Base-by-base conservation (phyloP, 2,888 invertebrate genomes). In the Scaptomyza flava region DNA sequence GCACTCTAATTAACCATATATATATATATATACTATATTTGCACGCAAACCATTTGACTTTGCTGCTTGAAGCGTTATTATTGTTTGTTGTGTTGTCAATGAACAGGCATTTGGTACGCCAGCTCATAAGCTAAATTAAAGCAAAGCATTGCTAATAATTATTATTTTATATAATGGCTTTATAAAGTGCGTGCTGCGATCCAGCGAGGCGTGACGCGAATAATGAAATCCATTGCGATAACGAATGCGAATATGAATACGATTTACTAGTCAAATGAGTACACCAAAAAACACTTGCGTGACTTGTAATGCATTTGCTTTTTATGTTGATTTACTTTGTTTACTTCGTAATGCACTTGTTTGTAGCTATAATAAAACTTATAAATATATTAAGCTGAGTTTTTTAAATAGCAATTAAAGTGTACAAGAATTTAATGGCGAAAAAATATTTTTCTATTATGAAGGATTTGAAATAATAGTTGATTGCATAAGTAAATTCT, bases 151-250 rank as follows among this genome's bases (percentile, higher is more conserved):
- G 67, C 73, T 70, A 77, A 85, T 79, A 81, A 77, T 77, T 68
- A 68, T 66, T 64, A 63, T 47, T 59, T 79, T 77, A 79, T 83
- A 79, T 83, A 86, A 86, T 86, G 77, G 60, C 66, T 85, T 67
- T 60, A 81, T 81, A 83, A 79, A 85, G 79, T 84, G 82, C 82
- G 83, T 84, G 83, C 64, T 85, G 68, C 68, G 66, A 64, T 74
- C 65, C 64, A 75, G 59, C 72, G 79, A 70, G 72, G 75, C 81
- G 81, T 80, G 65, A 78, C 71, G 54, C 63, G 81, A 77, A 84
- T 81, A 84, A 80, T 74, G 57, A 77, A 69, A 68, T 63, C 56
- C 65, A 73, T 47, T 60, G 56, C 66, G 67, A 79, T 77, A 71
- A 71, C 68, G 63, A 69, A 66, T 66, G 34, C 45, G 59, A 63